Evolutionary conservation across 2,113 vertebrate genomes (phyloP).

Genomic region (Corythaeola cristata): DNA sequence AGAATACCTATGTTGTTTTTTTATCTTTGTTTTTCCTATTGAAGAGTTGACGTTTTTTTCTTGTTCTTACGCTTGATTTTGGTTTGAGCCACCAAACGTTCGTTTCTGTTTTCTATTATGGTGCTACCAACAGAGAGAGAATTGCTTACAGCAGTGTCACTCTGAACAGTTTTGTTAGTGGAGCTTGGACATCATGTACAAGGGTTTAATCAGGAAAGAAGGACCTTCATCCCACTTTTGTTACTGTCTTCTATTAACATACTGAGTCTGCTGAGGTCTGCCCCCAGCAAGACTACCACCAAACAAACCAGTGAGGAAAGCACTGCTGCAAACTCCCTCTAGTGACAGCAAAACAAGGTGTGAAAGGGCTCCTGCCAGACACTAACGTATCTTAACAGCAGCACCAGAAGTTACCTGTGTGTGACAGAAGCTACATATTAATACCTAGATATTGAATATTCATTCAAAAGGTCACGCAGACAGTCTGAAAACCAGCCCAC

Average conservation of each 20-base stretch:
- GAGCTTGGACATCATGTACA: not conserved
- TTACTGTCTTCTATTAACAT: not conserved
- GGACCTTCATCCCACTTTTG: not conserved
- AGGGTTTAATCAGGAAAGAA: not conserved
- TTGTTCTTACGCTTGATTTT: conserved; percentile 7
- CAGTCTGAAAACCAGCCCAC: not conserved
- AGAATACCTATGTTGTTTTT: not conserved
- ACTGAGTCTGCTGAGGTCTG: not conserved
- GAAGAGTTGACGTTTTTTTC: not conserved
- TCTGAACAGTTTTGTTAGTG: not conserved
- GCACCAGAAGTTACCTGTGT: not conserved
- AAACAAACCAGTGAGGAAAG: not conserved
- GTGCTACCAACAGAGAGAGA: not conserved
- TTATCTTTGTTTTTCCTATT: not conserved
- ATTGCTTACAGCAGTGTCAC: not conserved
- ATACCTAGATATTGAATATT: not conserved
- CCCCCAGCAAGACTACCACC: not conserved
- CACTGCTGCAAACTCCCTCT: not conserved
- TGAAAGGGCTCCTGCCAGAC: not conserved
- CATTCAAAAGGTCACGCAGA: not conserved
- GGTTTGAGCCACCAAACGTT: not conserved
- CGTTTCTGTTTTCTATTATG: not conserved
- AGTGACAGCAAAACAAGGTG: not conserved
- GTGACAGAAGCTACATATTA: not conserved
- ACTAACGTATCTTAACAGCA: not conserved